Base-by-base conservation (phyloP, 2,113 vertebrate genomes). In the Nyctereutes procyonoides region DNA sequence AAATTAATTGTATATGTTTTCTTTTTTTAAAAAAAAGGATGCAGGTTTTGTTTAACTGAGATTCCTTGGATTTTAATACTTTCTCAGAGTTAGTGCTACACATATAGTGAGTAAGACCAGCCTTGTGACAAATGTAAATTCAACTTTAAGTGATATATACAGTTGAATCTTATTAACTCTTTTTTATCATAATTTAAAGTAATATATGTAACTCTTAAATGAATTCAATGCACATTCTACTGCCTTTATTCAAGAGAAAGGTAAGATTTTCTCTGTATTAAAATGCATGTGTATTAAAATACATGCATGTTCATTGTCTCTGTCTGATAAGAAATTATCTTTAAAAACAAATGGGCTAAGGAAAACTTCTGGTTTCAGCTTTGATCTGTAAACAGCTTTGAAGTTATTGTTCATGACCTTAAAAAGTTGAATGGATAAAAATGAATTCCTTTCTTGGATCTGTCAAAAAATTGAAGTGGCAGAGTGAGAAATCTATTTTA, bases 101-200 rank as follows among this genome's bases (percentile, higher is more conserved):
- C 13, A 35, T 60, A 24, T 28, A 62, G 10, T 63, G 80, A 35
- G 19, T 22, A 88, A 93, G 30, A 88, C 88, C 3, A 89, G 32
- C 79, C 24, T 65, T 85, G n/a, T 17, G 55, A 82, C 38, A 96
- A 80, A 62, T 60, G 51, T 55, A 92, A 71, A 67, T 79, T 26
- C 3, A 91, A 63, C 22, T 24, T 87, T 86, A 71, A 87, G 32
- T 86, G 5, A 80, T 48, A 88, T 38, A 60, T n/a, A 87, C 19
- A 30, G 15, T 43, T 38, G 32, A 88, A 67, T 89, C n/a, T 56
- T 73, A 73, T 53, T 76, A 95, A 86, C 20, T 92, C 7, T 60
- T 10, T 92, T 84, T 87, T 88, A 74, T 65, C 10, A 53, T 43
- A 83, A 56, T 92, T 95, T 89, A 51, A 85, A 90, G 74, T 28